phyloP scores from a whole-genome alignment of 2,888 invertebrate genomes.

The Amphiduros pacificus region DNA sequence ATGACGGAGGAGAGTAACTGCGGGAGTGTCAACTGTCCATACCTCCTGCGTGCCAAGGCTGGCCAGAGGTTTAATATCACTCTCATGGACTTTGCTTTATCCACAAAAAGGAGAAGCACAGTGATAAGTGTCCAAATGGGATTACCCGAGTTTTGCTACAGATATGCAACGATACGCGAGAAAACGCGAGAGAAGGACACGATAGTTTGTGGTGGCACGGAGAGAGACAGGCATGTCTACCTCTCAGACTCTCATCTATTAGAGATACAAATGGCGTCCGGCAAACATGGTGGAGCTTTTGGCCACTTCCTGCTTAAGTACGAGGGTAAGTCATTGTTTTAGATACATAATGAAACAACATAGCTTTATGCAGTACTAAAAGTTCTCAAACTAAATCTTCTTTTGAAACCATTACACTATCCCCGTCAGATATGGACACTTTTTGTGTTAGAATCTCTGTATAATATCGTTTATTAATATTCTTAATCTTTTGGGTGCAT shows the following conservation, averaged over 20 bases:
- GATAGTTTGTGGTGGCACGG: constrained; percentile 17
- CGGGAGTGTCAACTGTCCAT: constrained; percentile 12
- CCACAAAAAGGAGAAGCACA: neutral
- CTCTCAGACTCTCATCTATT: constrained; percentile 13
- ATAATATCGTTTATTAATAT: no score
- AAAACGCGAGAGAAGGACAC: constrained; percentile 6
- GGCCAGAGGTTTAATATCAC: constrained; percentile 25
- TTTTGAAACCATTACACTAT: no score
- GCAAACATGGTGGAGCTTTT: constrained; percentile 8
- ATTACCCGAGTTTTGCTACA: constrained; percentile 11
- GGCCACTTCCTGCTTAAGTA: constrained; percentile 20
- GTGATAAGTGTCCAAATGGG: neutral
- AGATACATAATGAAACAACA: neutral
- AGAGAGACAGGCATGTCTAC: constrained; percentile 11
- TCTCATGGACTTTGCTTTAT: constrained; percentile 23
- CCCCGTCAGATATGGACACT: no score
- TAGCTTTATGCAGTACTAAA: neutral
- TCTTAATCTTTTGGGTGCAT: no score
- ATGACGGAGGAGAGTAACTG: constrained; percentile 11
- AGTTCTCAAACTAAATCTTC: no score
- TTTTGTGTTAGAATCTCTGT: no score
- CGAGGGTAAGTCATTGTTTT: constrained; percentile 10
- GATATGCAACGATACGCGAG: constrained; percentile 21
- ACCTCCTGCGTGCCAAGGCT: constrained; percentile 7
- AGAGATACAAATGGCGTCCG: constrained; percentile 13